phyloP scores from a whole-genome alignment of 2,113 vertebrate species.

The Trematomus loennbergii region DNA sequence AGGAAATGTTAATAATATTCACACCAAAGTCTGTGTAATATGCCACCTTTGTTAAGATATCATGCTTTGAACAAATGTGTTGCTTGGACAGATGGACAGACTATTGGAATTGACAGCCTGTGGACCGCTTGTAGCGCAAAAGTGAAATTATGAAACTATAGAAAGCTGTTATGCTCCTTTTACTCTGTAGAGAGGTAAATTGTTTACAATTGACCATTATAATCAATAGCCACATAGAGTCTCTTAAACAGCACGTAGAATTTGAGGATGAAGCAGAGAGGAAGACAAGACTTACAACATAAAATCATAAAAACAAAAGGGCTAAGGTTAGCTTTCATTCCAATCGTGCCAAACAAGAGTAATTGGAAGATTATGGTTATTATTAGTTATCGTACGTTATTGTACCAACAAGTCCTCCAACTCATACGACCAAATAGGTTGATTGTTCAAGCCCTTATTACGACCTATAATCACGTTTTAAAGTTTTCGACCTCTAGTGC shows the following conservation, averaged over 20 bases:
- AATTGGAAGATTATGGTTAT: background rate
- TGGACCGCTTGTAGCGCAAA: slow-evolving; percentile 6
- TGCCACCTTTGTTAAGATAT: background rate
- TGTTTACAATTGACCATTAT: slow-evolving; percentile 48
- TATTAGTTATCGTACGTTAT: background rate
- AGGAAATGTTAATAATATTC: background rate
- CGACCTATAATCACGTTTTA: no score
- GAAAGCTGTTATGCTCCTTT: slow-evolving; percentile 15
- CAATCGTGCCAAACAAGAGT: background rate
- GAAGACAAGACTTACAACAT: slow-evolving; percentile 11
- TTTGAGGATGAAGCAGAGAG: background rate
- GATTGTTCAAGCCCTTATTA: no score
- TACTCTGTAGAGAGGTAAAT: slow-evolving; percentile 43
- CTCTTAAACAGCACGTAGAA: slow-evolving; percentile 34
- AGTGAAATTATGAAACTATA: slow-evolving; percentile 31
- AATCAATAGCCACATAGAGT: slow-evolving; percentile 34
- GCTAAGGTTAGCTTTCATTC: background rate
- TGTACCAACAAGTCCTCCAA: no score
- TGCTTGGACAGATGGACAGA: slow-evolving; percentile 13
- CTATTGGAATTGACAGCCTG: background rate
- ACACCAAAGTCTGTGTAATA: background rate
- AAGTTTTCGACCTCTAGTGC: no score
- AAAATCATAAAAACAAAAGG: slow-evolving; percentile 1
- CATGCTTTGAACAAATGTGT: background rate
- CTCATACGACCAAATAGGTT: no score